Evolutionary conservation across 2,797 vertebrate genomes (phyloP), one percentile per base, ranked within the genome.

Genomic region (Acanthurus leucopareius): DNA sequence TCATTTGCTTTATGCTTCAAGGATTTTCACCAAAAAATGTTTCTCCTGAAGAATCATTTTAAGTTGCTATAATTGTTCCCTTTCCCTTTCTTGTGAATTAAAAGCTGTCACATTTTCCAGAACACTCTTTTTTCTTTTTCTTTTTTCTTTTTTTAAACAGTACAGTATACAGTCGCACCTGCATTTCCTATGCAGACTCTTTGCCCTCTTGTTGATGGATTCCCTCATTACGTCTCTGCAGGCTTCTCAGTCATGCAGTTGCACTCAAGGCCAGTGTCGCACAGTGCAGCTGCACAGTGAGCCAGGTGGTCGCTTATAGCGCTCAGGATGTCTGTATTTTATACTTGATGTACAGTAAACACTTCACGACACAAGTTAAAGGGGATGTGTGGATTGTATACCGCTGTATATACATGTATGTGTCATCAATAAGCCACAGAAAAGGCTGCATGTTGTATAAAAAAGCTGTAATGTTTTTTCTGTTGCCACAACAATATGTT

Each of bases 161-260:
- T 19, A 58, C 5, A 48, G 63, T 58, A 57, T 66, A 40, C 67
- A 77, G 61, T 84, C 28, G 45, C 91, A 92, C 90, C 92, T 93
- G 92, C 79, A 73, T 83, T 82, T 77, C 65, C 69, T 73, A 82
- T 7, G 5, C 49, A 53, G 77, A 91, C 83, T 71, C 80, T 78
- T 59, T 66, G 72, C 42, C 85, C 42, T 60, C 45, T 71, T 90
- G 90, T 89, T 94, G 90, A 92, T 92, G 85, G 88, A 92, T 90
- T 89, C 79, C 82, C 89, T 88, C 86, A 90, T 90, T 91, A 91
- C 0, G 6, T 69, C 91, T 85, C 88, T 45, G 83, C 84, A 67
- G 86, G 88, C 75, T 79, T 71, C 48, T 10, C 74, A 71, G 83
- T 80, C 86, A 86, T 11, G 62, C 86, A 84, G 89, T 86, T 79